Percentiles rank a stretch among this genome's conserved stretches.
Evolutionary conservation across 2,113 vertebrate genomes (phyloP).

Genomic region (Proteles cristata): DNA sequence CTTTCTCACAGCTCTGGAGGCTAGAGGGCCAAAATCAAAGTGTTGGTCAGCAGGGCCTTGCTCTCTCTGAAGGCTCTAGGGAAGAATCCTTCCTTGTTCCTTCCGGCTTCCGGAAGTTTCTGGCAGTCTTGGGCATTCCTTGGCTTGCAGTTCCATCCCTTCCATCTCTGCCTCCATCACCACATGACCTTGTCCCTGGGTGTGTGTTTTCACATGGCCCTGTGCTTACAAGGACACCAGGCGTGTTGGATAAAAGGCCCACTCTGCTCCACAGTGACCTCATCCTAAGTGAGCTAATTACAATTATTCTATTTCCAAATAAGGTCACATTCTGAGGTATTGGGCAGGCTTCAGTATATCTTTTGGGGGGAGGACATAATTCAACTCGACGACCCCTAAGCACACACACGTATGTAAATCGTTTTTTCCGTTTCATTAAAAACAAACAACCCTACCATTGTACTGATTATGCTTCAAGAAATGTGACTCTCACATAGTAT

Average conservation of each 20-base stretch:
- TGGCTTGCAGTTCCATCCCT: neutral
- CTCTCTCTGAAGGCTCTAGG: neutral
- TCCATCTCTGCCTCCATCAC: neutral
- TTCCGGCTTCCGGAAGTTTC: neutral
- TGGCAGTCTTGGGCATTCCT: neutral
- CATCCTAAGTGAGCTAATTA: neutral
- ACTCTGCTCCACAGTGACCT: neutral
- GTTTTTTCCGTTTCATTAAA: neutral
- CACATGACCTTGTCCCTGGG: neutral
- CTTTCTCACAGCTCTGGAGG: neutral
- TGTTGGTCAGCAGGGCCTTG: accelerated
- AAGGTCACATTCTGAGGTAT: neutral
- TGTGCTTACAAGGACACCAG: neutral
- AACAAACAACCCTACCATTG: neutral
- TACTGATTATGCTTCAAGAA: neutral
- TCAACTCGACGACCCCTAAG: neutral
- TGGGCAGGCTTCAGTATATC: neutral
- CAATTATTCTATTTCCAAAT: neutral
- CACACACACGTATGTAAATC: too few relatives aligned
- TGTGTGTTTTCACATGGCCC: neutral
- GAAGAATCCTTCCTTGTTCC: neutral
- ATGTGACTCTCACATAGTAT: neutral
- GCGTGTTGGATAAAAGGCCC: neutral
- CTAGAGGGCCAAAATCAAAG: neutral
- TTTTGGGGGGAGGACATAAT: neutral